Percentiles rank a stretch among this genome's conserved stretches.
phyloP scores from a whole-genome alignment of 1,140 invertebrate species.

The Araneus ventricosus region DNA sequence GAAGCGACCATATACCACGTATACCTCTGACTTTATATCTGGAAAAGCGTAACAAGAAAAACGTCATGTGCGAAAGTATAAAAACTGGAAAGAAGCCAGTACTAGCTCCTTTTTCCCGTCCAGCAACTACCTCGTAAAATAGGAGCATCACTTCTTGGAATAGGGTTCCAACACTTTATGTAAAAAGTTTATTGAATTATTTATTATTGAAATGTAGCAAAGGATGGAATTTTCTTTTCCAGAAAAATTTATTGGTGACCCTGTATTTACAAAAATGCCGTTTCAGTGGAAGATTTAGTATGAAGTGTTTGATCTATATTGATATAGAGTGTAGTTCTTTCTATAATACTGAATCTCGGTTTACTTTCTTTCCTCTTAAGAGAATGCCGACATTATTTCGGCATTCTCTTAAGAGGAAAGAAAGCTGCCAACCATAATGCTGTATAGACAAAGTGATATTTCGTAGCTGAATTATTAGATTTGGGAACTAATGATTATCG shows the following conservation, averaged over 20 bases:
- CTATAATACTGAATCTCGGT: background rate
- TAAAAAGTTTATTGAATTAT: too few species aligned
- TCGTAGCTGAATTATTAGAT: too few species aligned
- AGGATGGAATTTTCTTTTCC: background rate
- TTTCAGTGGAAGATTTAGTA: background rate
- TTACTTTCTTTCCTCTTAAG: background rate
- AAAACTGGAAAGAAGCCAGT: background rate
- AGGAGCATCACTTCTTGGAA: background rate
- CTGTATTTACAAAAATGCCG: background rate
- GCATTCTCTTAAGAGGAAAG: too few species aligned
- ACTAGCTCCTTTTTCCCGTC: background rate
- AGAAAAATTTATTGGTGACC: background rate
- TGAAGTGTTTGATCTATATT: background rate
- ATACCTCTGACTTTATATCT: too few species aligned
- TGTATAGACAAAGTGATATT: too few species aligned
- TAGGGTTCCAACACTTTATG: background rate
- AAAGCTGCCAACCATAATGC: too few species aligned
- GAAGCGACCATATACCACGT: too few species aligned
- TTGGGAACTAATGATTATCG: too few species aligned
- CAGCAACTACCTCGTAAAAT: constrained; percentile 27
- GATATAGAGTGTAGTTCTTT: background rate
- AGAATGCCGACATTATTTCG: background rate
- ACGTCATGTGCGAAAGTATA: background rate
- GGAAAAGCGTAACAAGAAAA: too few species aligned
- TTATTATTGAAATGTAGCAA: constrained; percentile 35